phyloP scores from a whole-genome alignment of 1,140 invertebrate genomes.

The Bombus huntii region DNA sequence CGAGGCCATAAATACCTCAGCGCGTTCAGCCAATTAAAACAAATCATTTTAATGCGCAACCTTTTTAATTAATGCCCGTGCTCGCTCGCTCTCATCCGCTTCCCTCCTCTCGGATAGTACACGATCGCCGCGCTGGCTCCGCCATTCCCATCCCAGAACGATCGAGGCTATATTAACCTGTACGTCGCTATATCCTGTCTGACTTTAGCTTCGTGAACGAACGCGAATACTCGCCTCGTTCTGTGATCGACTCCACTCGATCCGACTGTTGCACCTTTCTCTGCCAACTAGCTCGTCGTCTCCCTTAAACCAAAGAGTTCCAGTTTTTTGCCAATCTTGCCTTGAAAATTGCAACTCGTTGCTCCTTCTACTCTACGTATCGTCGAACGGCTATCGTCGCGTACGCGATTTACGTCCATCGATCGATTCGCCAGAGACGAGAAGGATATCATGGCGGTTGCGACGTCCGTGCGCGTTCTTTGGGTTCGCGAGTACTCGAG shows the following conservation, averaged over 20 bases:
- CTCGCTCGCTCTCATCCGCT: slow-evolving; percentile 76
- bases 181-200: slow-evolving; percentile 58
- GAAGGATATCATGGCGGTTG: too few relatives aligned
- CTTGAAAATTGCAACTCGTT: too few relatives aligned
- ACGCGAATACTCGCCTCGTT: neutral
- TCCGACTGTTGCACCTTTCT: neutral
- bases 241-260: neutral
- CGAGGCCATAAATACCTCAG: slow-evolving; percentile 82
- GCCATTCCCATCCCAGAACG: slow-evolving; percentile 72
- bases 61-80: slow-evolving; percentile 83
- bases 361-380: too few relatives aligned
- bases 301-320: too few relatives aligned
- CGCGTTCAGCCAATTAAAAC: slow-evolving; percentile 83
- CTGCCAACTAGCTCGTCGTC: too few relatives aligned
- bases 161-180: slow-evolving; percentile 76
- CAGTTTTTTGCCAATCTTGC: too few relatives aligned
- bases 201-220: slow-evolving; percentile 19
- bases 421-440: slow-evolving; percentile 22
- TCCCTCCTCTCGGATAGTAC: slow-evolving; percentile 68
- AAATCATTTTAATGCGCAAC: slow-evolving; percentile 84
- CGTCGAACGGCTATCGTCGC: too few relatives aligned
- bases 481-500: neutral
- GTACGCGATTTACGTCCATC: neutral
- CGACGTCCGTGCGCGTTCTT: neutral
- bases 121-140: slow-evolving; percentile 64